phyloP scores from a whole-genome alignment of 1,140 invertebrate genomes.

The Cardiocondyla obscurior region DNA sequence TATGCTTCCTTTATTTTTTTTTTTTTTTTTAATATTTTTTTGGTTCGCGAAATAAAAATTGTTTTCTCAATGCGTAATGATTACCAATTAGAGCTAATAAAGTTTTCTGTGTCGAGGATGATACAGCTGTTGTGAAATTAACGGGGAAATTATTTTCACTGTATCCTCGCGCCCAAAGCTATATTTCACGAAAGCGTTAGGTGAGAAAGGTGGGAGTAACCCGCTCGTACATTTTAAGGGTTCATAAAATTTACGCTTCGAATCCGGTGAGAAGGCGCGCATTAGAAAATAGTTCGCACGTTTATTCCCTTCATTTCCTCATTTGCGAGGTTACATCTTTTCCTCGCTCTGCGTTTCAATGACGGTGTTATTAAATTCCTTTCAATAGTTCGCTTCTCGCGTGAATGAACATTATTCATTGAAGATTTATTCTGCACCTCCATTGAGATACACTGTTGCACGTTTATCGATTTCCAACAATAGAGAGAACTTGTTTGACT shows the following conservation, averaged over 20 bases:
- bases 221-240: not conserved
- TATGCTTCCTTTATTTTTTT: not conserved
- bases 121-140: not conserved
- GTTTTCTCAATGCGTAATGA: not conserved
- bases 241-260: not conserved
- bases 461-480: conserved; percentile 48
- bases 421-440: conserved; percentile 49
- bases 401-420: conserved; percentile 52
- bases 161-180: not conserved
- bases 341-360: conserved; percentile 39
- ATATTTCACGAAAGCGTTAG: not conserved
- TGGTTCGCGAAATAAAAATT: not conserved
- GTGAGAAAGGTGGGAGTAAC: not conserved
- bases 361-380: conserved; percentile 53
- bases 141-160: not conserved
- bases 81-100: conserved; percentile 16
- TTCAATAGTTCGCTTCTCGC: conserved; percentile 40
- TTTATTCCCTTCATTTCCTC: conserved; percentile 21
- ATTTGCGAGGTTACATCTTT: conserved; percentile 34
- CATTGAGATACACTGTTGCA: conserved; percentile 43
- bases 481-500: conserved; percentile 22
- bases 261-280: not conserved
- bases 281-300: conserved; percentile 6
- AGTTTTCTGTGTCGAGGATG: not conserved
- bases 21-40: too few species aligned